Evolutionary conservation across 1,140 invertebrate species (phyloP).

Genomic region (Galleria mellonella): DNA sequence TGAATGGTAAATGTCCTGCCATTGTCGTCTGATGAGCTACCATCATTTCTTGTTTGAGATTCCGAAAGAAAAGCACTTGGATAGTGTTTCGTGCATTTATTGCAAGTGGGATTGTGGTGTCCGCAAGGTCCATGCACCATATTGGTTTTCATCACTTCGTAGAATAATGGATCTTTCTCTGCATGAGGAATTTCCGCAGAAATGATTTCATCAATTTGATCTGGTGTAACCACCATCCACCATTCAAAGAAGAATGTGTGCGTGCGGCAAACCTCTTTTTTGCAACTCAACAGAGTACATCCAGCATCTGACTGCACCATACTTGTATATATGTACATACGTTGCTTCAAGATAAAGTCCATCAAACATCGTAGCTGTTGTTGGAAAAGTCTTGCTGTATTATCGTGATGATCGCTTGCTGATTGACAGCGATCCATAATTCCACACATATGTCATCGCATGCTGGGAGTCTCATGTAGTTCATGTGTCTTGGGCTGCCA

Average conservation of each 20-base stretch:
- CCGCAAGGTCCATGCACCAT: no score
- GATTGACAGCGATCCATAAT: no score
- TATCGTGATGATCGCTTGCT: slow-evolving; percentile 40
- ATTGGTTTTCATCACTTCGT: background rate
- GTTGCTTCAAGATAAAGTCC: slow-evolving; percentile 52
- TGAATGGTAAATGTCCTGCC: slow-evolving; percentile 34
- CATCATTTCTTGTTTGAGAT: slow-evolving; percentile 10
- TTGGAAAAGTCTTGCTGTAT: slow-evolving; percentile 65
- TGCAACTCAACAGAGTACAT: slow-evolving; percentile 74
- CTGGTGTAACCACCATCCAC: no score
- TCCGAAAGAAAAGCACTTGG: no score
- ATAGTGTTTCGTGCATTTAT: background rate
- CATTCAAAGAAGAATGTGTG: no score
- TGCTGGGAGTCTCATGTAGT: no score
- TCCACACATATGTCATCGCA: no score
- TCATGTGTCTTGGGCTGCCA: no score
- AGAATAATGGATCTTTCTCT: background rate
- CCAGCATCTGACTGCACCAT: slow-evolving; percentile 43
- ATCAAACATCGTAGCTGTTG: slow-evolving; percentile 68
- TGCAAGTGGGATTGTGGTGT: background rate
- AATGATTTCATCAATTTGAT: no score
- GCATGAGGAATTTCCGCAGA: slow-evolving; percentile 3
- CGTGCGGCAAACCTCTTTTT: slow-evolving; percentile 61
- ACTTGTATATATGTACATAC: no score
- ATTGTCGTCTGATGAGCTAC: slow-evolving; percentile 43